Evolutionary conservation across 2,797 vertebrate species (phyloP), one percentile per base, ranked within the genome.

Genomic region (Anomalospiza imberbis): DNA sequence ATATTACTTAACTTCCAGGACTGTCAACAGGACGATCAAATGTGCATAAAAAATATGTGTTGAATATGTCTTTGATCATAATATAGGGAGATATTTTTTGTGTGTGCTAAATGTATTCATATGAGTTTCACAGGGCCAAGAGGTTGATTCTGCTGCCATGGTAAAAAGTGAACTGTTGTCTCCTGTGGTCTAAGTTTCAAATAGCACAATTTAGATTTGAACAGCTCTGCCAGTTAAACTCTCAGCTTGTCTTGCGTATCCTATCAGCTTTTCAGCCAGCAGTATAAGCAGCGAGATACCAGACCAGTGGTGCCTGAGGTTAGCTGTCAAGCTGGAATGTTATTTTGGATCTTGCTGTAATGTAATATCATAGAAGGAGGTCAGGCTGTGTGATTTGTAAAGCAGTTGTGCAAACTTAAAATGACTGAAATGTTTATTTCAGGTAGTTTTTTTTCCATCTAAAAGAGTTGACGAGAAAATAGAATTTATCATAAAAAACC

Each of bases 21-120:
- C 98, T 99, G 99, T 99, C 99, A 99, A 97, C 98, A 94, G 98
- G 97, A 97, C 86, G 97, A 98, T 98, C 98, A 98, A 98, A 98
- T 97, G 98, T 98, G 98, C 98, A 98, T 98, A 98, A 97, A 97
- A 95, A 97, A 95, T 90, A 91, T 62, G 75, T 26, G 53, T 96
- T 97, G 98, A 97, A 88, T 96, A 94, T 53, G 81, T 97, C 96
- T 97, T 88, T 91, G 94, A 95, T 98, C 97, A 98, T 98, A 97
- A 98, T 98, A 97, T 96, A 97, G 95, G 98, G 98, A 98, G 98
- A 98, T 97, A 95, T 95, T 96, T 94, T 78, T 45, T 95, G 89
- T 82, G 91, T 77, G 93, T 53, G 81, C 70, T 93, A 73, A 95
- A 96, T 96, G 67, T 96, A 97, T 98, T 97, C 96, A 65, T 91